These are phyloP conservation scores for Melopsittacus undulatus DNA, from an alignment of 2,797 vertebrate species.

Conservation along the genomic window DNA sequence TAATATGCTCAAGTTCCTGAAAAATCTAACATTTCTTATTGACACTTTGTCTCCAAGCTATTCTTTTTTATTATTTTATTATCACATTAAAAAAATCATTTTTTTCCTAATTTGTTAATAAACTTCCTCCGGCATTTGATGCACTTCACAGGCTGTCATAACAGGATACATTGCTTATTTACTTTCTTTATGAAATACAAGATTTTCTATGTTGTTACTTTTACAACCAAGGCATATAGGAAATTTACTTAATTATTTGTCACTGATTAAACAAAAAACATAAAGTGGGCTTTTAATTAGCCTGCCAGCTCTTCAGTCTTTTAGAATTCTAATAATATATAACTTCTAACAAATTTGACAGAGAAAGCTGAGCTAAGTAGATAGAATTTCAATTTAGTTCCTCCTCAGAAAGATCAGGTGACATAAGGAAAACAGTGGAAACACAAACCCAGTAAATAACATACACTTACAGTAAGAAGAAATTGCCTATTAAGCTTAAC, in stretches of 20 bases:
- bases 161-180: not conserved
- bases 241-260: not conserved
- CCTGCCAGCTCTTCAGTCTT: not conserved
- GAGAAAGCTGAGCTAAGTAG: not conserved
- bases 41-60: not conserved
- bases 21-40: not conserved
- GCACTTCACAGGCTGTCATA: not conserved
- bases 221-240: not conserved
- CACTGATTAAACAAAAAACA: not conserved
- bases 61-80: not conserved
- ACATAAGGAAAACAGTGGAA: not conserved
- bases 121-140: not conserved
- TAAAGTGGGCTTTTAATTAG: not conserved
- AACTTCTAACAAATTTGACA: not conserved
- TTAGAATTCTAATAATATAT: not conserved
- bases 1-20: not conserved
- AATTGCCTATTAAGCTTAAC: not conserved
- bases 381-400: not conserved
- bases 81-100: not conserved
- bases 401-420: not conserved
- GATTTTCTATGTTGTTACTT: not conserved
- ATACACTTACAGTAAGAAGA: not conserved
- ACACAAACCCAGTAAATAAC: not conserved
- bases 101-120: not conserved
- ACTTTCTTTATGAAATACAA: not conserved